Percentiles rank a stretch among this genome's conserved stretches.
Conservation (phyloP, 1,140 invertebrate species). For the Chelonus insularis region DNA sequence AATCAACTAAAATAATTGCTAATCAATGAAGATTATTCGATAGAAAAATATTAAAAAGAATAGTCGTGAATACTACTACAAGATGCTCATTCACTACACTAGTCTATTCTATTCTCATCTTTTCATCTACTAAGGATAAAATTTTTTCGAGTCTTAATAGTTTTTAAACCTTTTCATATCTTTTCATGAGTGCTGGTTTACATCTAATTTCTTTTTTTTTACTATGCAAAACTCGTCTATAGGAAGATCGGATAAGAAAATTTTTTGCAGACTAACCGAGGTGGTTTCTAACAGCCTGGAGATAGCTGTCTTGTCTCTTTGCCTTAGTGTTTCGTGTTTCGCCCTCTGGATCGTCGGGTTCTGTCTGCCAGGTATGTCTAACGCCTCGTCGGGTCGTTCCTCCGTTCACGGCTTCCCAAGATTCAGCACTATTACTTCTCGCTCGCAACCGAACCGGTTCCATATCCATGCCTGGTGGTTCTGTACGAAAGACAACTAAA, state of each 20-base stretch:
- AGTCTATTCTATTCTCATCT: not conserved
- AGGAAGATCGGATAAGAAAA: slow-evolving; percentile 21
- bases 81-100: not conserved
- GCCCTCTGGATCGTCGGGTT: slow-evolving; percentile 36
- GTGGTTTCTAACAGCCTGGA: slow-evolving; percentile 55
- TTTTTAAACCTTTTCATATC: not conserved
- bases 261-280: slow-evolving; percentile 39
- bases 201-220: slow-evolving; percentile 3
- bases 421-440: slow-evolving; percentile 66
- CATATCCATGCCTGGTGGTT: slow-evolving; percentile 50
- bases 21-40: not conserved
- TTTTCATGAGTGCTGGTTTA: not conserved
- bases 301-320: slow-evolving; percentile 59
- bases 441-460: slow-evolving; percentile 64
- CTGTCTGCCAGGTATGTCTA: slow-evolving; percentile 50
- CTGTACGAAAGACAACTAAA: slow-evolving; percentile 31
- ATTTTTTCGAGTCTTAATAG: not conserved
- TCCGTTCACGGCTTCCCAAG: slow-evolving; percentile 55
- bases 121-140: not conserved
- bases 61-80: not conserved
- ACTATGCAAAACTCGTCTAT: slow-evolving; percentile 10
- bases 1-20: too few relatives aligned
- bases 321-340: slow-evolving; percentile 51
- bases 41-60: slow-evolving; percentile 1
- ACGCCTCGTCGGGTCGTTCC: slow-evolving; percentile 34